A percentile compares a stretch with the other conserved stretches of the same genome.
Conservation (phyloP, 23 tunicate genomes). For the Halocynthia roretzi region DNA sequence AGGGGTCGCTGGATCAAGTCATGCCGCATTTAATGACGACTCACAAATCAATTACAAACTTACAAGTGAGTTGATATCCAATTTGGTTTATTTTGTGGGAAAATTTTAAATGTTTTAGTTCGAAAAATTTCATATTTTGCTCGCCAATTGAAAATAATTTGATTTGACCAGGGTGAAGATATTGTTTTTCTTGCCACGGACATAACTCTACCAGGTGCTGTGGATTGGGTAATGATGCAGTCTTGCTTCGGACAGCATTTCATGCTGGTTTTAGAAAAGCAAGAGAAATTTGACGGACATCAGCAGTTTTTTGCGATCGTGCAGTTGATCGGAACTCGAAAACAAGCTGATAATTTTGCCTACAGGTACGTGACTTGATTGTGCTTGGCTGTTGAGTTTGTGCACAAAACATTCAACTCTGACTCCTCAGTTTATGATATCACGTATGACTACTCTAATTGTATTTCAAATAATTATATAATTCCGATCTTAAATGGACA, state of each 20-base stretch:
- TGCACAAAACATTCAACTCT: neutral
- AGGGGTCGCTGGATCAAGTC: conserved; percentile 90
- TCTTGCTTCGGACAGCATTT: conserved; percentile 95
- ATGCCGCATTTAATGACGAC: conserved; percentile 95
- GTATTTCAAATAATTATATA: no score
- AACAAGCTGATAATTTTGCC: conserved; percentile 93
- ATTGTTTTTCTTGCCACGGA: conserved; percentile 97
- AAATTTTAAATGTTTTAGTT: no score
- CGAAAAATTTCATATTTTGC: no score
- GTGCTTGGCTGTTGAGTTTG: neutral
- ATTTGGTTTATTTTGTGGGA: no score
- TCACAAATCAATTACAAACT: conserved; percentile 92
- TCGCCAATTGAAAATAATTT: neutral
- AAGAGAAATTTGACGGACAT: conserved; percentile 92
- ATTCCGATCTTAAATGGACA: no score
- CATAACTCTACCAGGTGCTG: conserved; percentile 94
- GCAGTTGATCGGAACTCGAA: conserved; percentile 92
- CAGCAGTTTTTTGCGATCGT: conserved; percentile 97
- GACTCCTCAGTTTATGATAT: conserved; percentile 1
- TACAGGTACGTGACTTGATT: conserved; percentile 57
- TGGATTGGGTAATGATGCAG: conserved; percentile 99
- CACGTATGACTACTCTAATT: neutral
- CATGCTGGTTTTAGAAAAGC: conserved; percentile 96
- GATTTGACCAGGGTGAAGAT: conserved; percentile 80
- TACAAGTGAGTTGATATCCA: conserved; percentile 49